Evolutionary conservation across 2,888 invertebrate species (phyloP), one percentile per base, ranked within the genome.

Genomic region (Gonocerus acuteangulatus): DNA sequence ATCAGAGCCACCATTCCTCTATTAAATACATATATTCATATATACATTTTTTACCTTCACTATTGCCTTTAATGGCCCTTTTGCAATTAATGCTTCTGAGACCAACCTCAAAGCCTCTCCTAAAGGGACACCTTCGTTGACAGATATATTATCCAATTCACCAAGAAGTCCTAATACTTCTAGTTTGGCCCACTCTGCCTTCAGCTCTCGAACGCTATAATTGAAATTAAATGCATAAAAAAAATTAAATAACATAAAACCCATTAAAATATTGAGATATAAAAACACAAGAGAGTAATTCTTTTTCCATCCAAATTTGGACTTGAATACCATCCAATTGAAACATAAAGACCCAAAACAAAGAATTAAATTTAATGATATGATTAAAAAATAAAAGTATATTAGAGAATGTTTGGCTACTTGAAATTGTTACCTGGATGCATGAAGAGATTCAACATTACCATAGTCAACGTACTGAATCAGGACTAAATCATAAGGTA

Each of bases 401-500:
- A n/a, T n/a, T n/a, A n/a, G n/a, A n/a, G n/a, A n/a, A n/a, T n/a
- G n/a, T n/a, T n/a, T n/a, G n/a, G n/a, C n/a, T n/a, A n/a, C n/a
- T n/a, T n/a, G n/a, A n/a, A n/a, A n/a, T n/a, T n/a, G n/a, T 21
- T 45, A 56, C 44, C 56, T 44, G 13, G 21, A 16, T 22, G 44
- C 32, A 15, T 32, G 47, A 58, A 58, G 16, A 7, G 34, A 18
- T 56, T 63, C 60, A 2, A 60, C 57, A 44, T 63, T 60, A 3
- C 63, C 63, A 57, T 60, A 63, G 27, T 63, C 63, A 2, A 63
- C 63, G 23, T 48, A 63, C 44, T 63, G 63, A 16, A 63, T 44
- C 16, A 56, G 16, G 1, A 63, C 15, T 11, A 19, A n/a, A 32
- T 21, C 58, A 58, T 58, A 23, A 13, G 47, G 42, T 16, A 54